phyloP scores from a whole-genome alignment of 2,888 invertebrate species.

The Scelioninae gen. 1 region DNA sequence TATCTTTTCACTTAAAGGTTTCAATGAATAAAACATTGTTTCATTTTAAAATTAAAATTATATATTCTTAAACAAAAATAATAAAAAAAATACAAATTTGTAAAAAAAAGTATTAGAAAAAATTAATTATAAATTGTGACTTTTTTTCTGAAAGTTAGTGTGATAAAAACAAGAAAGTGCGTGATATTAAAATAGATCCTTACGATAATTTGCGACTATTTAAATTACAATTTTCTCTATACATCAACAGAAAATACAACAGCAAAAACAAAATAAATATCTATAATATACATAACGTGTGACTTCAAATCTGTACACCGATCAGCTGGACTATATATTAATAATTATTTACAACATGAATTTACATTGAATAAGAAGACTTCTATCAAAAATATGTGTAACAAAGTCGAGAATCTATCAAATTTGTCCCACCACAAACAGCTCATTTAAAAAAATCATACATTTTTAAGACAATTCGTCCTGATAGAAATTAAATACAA shows the following conservation, averaged over 20 bases:
- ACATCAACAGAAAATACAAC: slow-evolving; percentile 5
- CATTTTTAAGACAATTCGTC: not conserved
- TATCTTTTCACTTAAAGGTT: too few relatives aligned
- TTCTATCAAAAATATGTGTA: slow-evolving; percentile 60
- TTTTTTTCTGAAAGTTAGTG: too few relatives aligned
- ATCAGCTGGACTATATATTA: slow-evolving; percentile 26
- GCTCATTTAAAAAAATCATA: not conserved
- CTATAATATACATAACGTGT: slow-evolving; percentile 39
- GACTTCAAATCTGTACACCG: slow-evolving; percentile 34
- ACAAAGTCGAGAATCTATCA: slow-evolving; percentile 47
- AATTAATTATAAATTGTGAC: not conserved
- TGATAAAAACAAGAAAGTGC: too few relatives aligned
- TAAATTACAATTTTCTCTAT: slow-evolving; percentile 12
- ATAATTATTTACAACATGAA: slow-evolving; percentile 55
- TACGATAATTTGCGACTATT: not conserved
- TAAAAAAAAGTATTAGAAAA: too few relatives aligned
- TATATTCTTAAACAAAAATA: too few relatives aligned
- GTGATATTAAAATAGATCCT: too few relatives aligned
- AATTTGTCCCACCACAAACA: not conserved
- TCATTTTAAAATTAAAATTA: too few relatives aligned
- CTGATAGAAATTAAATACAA: not conserved
- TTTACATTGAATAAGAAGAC: slow-evolving; percentile 46
- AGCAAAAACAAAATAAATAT: slow-evolving; percentile 46
- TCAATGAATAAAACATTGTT: too few relatives aligned
- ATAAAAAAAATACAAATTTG: too few relatives aligned